Evolutionary conservation across 23 tunicate species (phyloP).

Genomic region (Styela clava): DNA sequence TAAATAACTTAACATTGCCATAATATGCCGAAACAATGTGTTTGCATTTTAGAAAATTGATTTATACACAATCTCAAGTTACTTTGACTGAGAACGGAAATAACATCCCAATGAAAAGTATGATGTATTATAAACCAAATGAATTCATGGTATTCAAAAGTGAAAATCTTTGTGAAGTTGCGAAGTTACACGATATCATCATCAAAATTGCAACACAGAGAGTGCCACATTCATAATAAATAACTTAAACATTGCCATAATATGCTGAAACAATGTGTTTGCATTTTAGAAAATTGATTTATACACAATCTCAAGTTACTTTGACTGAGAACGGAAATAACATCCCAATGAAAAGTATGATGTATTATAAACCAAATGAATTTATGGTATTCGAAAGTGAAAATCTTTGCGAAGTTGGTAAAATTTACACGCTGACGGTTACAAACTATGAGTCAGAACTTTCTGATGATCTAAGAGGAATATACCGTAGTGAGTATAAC

Average conservation of each 20-base stretch:
- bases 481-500: constrained; percentile 73
- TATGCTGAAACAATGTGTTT: no score
- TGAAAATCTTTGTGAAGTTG: constrained; percentile 37
- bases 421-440: constrained; percentile 29
- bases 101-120: constrained; percentile 7
- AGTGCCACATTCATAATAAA: no score
- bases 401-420: constrained; percentile 33
- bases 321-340: constrained; percentile 5
- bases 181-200: no score
- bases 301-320: constrained; percentile 23
- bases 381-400: constrained; percentile 41
- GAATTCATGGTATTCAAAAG: constrained; percentile 45
- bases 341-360: not conserved
- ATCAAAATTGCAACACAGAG: no score
- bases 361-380: constrained; percentile 34
- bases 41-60: not conserved
- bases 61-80: not conserved
- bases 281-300: constrained; percentile 24
- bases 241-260: no score
- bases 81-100: constrained; percentile 3
- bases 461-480: constrained; percentile 54
- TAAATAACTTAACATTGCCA: no score
- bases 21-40: no score
- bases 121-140: constrained; percentile 26
- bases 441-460: constrained; percentile 38